A percentile compares a stretch with the other conserved stretches of the same genome.
phyloP scores from a whole-genome alignment of 2,113 vertebrate genomes.

The Nothoprocta pentlandii region DNA sequence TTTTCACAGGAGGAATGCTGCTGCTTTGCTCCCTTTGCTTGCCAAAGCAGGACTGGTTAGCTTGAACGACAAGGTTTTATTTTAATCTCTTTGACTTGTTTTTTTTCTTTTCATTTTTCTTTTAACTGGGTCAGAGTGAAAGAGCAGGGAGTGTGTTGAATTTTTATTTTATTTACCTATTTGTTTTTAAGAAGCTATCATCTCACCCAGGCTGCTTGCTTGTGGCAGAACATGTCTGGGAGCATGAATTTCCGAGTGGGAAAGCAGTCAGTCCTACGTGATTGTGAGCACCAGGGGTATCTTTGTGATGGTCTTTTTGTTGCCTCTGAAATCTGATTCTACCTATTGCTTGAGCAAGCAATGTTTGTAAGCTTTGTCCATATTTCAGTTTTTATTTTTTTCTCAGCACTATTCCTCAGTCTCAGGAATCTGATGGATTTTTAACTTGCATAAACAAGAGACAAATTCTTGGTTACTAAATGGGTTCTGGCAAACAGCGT shows the following conservation, averaged over 20 bases:
- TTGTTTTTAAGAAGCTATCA: background rate
- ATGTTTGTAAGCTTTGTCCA: background rate
- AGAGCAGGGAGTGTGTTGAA: background rate
- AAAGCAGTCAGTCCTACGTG: background rate
- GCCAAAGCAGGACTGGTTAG: background rate
- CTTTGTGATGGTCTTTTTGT: background rate
- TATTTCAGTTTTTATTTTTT: background rate
- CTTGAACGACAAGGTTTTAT: background rate
- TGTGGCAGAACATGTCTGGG: background rate
- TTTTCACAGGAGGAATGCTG: background rate
- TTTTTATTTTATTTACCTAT: too few relatives aligned
- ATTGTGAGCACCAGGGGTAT: background rate
- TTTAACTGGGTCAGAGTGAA: background rate
- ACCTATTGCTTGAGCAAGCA: background rate
- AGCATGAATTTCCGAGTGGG: background rate
- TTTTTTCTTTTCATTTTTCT: background rate
- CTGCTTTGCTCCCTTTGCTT: background rate
- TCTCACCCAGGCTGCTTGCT: background rate
- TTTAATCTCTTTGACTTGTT: background rate
- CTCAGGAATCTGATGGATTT: background rate
- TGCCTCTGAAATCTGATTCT: background rate
- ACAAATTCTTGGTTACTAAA: constrained; percentile 5
- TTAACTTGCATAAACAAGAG: background rate
- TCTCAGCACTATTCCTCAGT: background rate
- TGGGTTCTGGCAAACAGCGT: background rate